Evolutionary conservation across 1,140 invertebrate genomes (phyloP).

Genomic region (Brachionus rotundiformis): DNA sequence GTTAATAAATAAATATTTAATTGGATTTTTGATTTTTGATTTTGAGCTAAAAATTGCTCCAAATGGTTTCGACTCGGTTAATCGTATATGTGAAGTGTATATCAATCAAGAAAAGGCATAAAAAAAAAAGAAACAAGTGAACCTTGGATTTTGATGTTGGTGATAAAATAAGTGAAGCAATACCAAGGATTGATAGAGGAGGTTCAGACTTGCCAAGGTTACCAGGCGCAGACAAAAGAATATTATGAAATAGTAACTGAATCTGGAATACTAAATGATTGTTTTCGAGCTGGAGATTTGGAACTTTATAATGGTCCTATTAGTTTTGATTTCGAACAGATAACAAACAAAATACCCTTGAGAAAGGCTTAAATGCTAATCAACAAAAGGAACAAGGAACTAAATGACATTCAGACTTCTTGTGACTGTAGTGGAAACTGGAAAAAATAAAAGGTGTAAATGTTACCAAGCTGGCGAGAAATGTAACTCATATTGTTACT

Average conservation of each 20-base stretch:
- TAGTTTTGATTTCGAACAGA: background rate
- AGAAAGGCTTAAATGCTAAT: background rate
- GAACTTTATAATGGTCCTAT: conserved; percentile 3
- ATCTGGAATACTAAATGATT: conserved; percentile 12
- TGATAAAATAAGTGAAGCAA: conserved; percentile 1
- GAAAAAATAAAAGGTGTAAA: too few species aligned
- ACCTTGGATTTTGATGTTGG: conserved; percentile 6
- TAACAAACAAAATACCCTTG: background rate
- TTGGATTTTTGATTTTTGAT: too few species aligned
- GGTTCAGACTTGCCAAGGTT: background rate
- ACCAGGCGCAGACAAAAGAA: background rate
- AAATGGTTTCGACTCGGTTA: too few species aligned
- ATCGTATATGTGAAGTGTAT: background rate
- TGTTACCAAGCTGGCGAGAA: too few species aligned
- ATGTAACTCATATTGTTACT: too few species aligned
- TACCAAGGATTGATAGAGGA: conserved; percentile 27
- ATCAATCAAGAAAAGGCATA: conserved; percentile 10
- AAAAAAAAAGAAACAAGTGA: conserved; percentile 11
- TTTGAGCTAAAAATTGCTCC: background rate
- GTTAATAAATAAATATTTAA: too few species aligned
- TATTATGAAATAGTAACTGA: conserved; percentile 17
- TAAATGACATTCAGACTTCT: too few species aligned
- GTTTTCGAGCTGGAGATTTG: background rate
- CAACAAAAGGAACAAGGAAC: background rate
- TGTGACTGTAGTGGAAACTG: too few species aligned